phyloP scores from a whole-genome alignment of 2,888 invertebrate genomes.

The Tridacna crocea region DNA sequence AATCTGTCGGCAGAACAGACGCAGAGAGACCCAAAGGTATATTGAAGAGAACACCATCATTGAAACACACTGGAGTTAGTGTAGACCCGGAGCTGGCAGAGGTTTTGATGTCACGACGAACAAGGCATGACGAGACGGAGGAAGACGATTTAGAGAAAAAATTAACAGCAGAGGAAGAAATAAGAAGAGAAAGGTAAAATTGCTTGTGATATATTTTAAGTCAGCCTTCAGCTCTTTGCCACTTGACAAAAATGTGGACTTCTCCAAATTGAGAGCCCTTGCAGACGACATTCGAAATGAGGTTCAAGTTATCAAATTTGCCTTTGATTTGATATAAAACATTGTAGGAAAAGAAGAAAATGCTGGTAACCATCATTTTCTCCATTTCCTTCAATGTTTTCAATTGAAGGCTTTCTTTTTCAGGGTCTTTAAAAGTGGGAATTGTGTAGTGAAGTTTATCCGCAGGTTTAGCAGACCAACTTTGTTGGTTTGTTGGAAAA shows the following conservation, averaged over 20 bases:
- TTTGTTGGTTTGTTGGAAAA: no score
- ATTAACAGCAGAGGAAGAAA: constrained; percentile 71
- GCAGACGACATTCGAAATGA: not conserved
- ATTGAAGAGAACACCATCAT: constrained; percentile 74
- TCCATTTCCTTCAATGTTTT: no score
- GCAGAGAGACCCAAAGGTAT: constrained; percentile 74
- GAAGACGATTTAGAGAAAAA: constrained; percentile 57
- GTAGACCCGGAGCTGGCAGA: constrained; percentile 75
- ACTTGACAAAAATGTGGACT: not conserved
- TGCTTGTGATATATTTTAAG: not conserved
- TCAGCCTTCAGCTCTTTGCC: not conserved
- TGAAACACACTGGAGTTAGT: constrained; percentile 67
- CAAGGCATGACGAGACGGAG: constrained; percentile 62
- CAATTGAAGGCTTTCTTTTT: no score
- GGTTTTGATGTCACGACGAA: constrained; percentile 69
- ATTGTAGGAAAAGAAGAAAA: no score
- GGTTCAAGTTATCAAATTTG: no score
- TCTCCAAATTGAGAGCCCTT: not conserved
- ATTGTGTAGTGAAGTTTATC: no score
- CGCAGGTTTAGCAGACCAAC: no score
- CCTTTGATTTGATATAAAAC: no score
- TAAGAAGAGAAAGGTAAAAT: constrained; percentile 66
- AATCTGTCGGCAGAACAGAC: constrained; percentile 67
- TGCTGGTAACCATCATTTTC: no score
- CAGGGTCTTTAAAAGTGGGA: no score